Evolutionary conservation across 92 coral and sea anemone genomes (phyloP).

Genomic region (Palythoa caribaeorum): DNA sequence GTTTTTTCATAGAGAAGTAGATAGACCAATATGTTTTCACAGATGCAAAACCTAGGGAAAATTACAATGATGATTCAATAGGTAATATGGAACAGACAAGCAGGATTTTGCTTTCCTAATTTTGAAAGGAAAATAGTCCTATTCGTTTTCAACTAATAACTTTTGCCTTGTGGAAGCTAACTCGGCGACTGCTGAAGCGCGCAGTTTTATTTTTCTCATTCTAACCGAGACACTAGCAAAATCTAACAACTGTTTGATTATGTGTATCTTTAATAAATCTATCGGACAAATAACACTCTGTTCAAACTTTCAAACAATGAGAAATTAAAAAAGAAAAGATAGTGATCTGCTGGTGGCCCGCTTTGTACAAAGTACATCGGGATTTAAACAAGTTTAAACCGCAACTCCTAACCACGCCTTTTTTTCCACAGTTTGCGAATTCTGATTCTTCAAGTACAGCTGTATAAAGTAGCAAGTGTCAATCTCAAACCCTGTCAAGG

Average conservation of each 20-base stretch:
- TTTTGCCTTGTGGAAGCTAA: background rate
- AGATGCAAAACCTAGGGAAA: no score
- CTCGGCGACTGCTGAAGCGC: background rate
- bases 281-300: background rate
- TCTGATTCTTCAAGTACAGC: slow-evolving; percentile 23
- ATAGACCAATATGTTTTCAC: no score
- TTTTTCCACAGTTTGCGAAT: slow-evolving; percentile 31
- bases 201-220: background rate
- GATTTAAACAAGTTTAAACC: background rate
- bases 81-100: background rate
- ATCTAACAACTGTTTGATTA: slow-evolving; percentile 8
- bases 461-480: slow-evolving; percentile 47
- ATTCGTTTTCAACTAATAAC: background rate
- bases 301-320: slow-evolving; percentile 35
- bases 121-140: background rate
- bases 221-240: background rate
- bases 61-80: background rate
- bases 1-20: no score
- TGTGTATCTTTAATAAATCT: slow-evolving; percentile 35
- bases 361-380: background rate
- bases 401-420: slow-evolving; percentile 17
- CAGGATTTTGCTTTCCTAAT: background rate
- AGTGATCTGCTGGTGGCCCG: slow-evolving; percentile 3
- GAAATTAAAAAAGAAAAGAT: background rate
- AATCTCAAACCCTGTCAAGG: slow-evolving; percentile 30